A percentile compares a stretch with the other conserved stretches of the same genome.
These are phyloP conservation scores for Anolis apletophallus DNA, from an alignment of 2,797 vertebrate species.

Conservation along the genomic window DNA sequence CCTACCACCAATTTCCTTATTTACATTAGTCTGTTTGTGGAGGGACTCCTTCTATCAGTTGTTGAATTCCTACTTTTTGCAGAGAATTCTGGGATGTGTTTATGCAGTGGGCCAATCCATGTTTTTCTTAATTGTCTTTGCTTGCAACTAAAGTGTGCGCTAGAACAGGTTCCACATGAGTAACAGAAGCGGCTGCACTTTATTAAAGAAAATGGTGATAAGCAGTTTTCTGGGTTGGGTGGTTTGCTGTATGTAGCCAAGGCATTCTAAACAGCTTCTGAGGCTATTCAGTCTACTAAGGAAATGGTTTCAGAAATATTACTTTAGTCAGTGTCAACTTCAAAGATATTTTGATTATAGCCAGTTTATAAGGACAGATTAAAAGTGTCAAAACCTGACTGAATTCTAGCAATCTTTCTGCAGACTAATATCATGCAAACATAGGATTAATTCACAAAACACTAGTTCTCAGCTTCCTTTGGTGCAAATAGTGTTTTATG, in stretches of 20 bases:
- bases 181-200: neutral
- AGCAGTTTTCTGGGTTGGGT: neutral
- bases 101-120: neutral
- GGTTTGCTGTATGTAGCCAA: neutral
- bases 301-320: neutral
- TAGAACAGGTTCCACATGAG: neutral
- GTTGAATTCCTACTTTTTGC: neutral
- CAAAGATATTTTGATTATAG: neutral
- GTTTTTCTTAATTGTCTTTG: neutral
- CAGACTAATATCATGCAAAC: neutral
- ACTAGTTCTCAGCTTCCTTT: no score
- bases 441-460: no score
- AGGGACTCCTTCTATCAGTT: neutral
- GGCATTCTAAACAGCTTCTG: neutral
- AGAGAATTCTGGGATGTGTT: neutral
- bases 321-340: neutral
- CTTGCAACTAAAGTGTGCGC: constrained; percentile 1
- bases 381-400: neutral
- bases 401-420: neutral
- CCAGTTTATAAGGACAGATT: neutral
- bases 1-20: neutral
- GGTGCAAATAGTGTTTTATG: no score
- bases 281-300: neutral
- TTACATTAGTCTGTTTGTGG: neutral
- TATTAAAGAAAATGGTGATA: neutral